Evolutionary conservation across 2,113 vertebrate genomes (phyloP), one percentile per base, ranked within the genome.

Genomic region (Osmerus mordax): DNA sequence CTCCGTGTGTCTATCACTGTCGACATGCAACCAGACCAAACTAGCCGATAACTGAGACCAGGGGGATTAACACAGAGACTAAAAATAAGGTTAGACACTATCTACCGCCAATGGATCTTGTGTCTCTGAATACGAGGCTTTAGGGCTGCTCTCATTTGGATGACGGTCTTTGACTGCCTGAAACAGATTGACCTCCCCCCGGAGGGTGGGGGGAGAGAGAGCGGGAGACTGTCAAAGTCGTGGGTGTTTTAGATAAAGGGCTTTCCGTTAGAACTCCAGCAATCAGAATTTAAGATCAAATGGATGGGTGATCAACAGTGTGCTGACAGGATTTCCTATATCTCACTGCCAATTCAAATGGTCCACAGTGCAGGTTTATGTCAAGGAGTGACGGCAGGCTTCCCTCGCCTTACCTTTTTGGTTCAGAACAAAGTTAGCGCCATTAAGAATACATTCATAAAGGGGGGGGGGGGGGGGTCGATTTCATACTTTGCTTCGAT

Each of bases 241-340:
- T 72, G 71, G 52, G 55, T 47, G 25, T 73, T 36, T 76, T 73
- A 58, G 41, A 80, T 80, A 75, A 82, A 89, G 56, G 69, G 78
- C 61, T 75, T 62, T 78, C 60, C 54, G 25, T 70, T 67, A 12
- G 36, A 25, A 69, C 70, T 61, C 59, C 54, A n/a, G 74, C 6
- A n/a, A 70, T 51, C 52, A 77, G 74, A 79, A 67, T 79, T 79
- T 71, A 61, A 71, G 65, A 83, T 81, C 65, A 81, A 75, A 82
- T 79, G 63, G 65, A 80, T 77, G 65, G 71, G 2, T 64, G 70
- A 80, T 80, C 70, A 76, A 61, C 67, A 70, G 58, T 47, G 41
- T n/a, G 65, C 62, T 64, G 54, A 59, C 25, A 32, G 21, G 29
- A 62, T 66, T 72, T 56, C 21, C 63, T 77, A 73, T 80, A 73